These are phyloP conservation scores for Ptychadena robeensis DNA, from an alignment of 2,797 vertebrate species.

Conservation along the genomic window DNA sequence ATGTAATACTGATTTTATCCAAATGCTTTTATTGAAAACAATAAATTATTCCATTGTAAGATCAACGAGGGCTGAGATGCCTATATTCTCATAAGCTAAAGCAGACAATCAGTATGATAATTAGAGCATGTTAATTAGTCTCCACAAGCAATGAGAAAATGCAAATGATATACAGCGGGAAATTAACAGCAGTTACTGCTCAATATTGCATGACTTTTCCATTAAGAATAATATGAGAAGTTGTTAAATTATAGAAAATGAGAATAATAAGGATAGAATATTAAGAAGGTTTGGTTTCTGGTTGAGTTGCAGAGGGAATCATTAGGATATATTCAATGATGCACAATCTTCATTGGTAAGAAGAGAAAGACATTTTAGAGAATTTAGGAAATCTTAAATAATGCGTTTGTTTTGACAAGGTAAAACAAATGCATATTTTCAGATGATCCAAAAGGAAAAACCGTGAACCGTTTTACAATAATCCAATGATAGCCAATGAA, in stretches of 20 bases:
- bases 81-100: conserved; percentile 73
- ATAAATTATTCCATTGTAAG: conserved; percentile 72
- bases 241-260: conserved; percentile 82
- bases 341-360: conserved; percentile 27
- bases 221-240: conserved; percentile 81
- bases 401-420: conserved; percentile 65
- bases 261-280: conserved; percentile 76
- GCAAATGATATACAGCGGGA: conserved; percentile 81
- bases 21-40: conserved; percentile 65
- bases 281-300: conserved; percentile 70
- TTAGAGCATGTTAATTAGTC: conserved; percentile 81
- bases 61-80: conserved; percentile 71
- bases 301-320: conserved; percentile 62
- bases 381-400: conserved; percentile 51
- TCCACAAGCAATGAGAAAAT: conserved; percentile 75
- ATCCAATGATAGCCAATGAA: conserved; percentile 53
- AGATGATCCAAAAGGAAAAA: conserved; percentile 53
- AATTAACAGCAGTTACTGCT: conserved; percentile 83
- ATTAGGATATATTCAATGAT: conserved; percentile 66
- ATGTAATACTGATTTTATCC: conserved; percentile 64
- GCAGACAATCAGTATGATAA: conserved; percentile 78
- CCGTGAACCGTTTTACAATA: conserved; percentile 62
- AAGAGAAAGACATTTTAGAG: conserved; percentile 30
- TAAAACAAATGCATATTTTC: conserved; percentile 60
- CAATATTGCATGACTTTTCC: conserved; percentile 84